Conservation (phyloP, 2,888 invertebrate species). For the Xylocampa areola region DNA sequence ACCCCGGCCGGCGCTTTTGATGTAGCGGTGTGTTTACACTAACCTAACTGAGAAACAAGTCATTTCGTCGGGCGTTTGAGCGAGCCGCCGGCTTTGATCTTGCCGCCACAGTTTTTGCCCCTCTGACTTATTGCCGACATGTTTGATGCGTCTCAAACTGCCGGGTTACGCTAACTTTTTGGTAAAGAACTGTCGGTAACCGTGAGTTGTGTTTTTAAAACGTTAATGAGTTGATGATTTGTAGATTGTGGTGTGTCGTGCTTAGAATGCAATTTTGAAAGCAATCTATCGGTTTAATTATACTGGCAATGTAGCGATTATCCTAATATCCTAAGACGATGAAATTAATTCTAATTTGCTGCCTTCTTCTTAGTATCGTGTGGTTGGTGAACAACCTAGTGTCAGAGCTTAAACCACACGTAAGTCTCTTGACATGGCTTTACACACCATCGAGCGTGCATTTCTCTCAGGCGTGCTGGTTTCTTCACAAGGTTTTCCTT, state of each 20-base stretch:
- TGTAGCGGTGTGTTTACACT: slow-evolving; percentile 87
- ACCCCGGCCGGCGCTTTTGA: slow-evolving; percentile 80
- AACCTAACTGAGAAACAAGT: slow-evolving; percentile 88
- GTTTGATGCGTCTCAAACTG: slow-evolving; percentile 65
- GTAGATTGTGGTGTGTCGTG: slow-evolving; percentile 31
- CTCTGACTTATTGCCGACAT: slow-evolving; percentile 78
- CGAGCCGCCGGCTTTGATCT: slow-evolving; percentile 82
- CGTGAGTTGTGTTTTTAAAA: slow-evolving; percentile 52
- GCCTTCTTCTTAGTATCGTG: no score
- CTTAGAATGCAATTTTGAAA: slow-evolving; percentile 3
- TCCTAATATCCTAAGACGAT: no score
- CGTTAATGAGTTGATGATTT: slow-evolving; percentile 57
- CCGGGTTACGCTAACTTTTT: slow-evolving; percentile 70
- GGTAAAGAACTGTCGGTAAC: slow-evolving; percentile 64
- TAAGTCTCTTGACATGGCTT: no score
- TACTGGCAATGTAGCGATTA: neutral
- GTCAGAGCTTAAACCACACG: no score
- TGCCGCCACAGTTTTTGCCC: slow-evolving; percentile 78
- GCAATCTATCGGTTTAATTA: neutral
- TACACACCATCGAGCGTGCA: no score
- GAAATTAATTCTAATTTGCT: no score
- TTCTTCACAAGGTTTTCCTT: no score
- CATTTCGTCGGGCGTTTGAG: slow-evolving; percentile 80
- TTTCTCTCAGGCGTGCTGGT: no score
- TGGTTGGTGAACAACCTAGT: no score